A percentile compares a stretch with the other conserved stretches of the same genome.
Evolutionary conservation across 2,888 invertebrate genomes (phyloP).

Genomic region (Chrysolina americana): DNA sequence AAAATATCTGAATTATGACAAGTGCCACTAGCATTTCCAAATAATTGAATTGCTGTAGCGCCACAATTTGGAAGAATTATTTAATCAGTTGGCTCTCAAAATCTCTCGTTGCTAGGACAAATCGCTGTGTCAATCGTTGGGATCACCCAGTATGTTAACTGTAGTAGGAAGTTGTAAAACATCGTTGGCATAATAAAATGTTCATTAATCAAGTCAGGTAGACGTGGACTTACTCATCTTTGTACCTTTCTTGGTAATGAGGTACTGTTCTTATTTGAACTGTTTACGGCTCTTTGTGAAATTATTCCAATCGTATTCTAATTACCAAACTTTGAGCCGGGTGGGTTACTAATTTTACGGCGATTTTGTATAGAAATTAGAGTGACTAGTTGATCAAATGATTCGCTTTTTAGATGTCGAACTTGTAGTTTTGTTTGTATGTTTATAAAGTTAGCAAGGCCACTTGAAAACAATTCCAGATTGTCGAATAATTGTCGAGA

Average conservation of each 20-base stretch:
- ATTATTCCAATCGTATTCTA: slow-evolving; percentile 12
- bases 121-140: background rate
- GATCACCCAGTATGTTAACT: slow-evolving; percentile 8
- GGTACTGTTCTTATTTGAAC: background rate
- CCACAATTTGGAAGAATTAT: background rate
- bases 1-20: no score
- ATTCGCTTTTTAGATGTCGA: no score
- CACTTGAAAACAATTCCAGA: no score
- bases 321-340: no score
- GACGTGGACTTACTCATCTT: background rate
- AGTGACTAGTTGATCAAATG: no score
- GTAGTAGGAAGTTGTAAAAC: slow-evolving; percentile 20
- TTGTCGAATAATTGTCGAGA: no score
- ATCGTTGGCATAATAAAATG: slow-evolving; percentile 23
- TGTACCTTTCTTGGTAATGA: slow-evolving; percentile 8
- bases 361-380: no score
- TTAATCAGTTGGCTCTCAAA: background rate
- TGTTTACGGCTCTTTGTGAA: background rate
- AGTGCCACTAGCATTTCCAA: no score
- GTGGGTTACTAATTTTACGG: background rate
- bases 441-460: no score
- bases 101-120: no score
- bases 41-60: no score
- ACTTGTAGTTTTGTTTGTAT: no score
- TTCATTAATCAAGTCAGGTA: slow-evolving; percentile 6